Conservation (phyloP, 2,797 vertebrate genomes). For the Trichosurus vulpecula region DNA sequence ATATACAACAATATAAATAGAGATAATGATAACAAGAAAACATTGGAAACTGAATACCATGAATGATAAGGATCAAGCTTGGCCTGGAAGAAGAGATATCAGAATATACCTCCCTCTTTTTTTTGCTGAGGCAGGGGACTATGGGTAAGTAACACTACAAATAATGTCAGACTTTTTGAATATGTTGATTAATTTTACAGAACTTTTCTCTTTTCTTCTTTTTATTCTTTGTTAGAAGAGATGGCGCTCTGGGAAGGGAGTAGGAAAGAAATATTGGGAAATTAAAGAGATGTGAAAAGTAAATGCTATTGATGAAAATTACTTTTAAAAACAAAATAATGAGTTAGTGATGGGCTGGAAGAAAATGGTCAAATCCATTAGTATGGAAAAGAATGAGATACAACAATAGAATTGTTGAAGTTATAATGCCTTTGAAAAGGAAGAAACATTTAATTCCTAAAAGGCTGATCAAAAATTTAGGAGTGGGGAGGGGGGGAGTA, state of each 20-base stretch:
- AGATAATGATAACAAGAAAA: neutral
- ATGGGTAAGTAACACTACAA: neutral
- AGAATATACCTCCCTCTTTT: neutral
- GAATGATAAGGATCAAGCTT: neutral
- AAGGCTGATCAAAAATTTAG: conserved; percentile 35
- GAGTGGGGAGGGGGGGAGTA: neutral
- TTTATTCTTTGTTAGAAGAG: neutral
- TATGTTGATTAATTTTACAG: neutral
- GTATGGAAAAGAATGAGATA: neutral
- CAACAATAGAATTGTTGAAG: conserved; percentile 17
- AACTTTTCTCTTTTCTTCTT: neutral
- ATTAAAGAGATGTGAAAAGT: neutral
- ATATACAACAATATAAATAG: neutral
- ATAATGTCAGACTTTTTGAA: neutral
- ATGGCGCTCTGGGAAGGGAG: neutral
- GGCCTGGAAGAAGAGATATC: neutral
- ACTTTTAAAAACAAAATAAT: neutral
- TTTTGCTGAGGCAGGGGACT: neutral
- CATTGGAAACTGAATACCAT: neutral
- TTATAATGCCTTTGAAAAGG: conserved; percentile 15
- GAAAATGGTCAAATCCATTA: conserved; percentile 44
- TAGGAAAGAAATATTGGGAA: neutral
- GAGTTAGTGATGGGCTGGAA: neutral
- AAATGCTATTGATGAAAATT: neutral
- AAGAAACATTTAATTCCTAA: conserved; percentile 12